A percentile compares a stretch with the other conserved stretches of the same genome.
Evolutionary conservation across 2,113 vertebrate genomes (phyloP).

Genomic region (Geococcyx californianus): DNA sequence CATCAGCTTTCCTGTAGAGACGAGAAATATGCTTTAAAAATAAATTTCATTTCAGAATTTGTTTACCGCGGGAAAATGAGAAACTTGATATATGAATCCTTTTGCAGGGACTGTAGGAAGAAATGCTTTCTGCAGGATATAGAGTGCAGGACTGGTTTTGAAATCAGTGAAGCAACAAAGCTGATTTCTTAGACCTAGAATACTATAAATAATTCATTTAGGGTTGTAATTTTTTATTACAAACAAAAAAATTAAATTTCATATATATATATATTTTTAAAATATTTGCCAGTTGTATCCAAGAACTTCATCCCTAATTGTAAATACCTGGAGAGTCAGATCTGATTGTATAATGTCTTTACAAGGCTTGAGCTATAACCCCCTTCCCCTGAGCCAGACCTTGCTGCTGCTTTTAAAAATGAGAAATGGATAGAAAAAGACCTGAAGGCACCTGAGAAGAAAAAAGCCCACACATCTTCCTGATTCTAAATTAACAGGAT

Average conservation of each 20-base stretch:
- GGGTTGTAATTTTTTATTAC: not conserved
- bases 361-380: not conserved
- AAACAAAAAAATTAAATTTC: not conserved
- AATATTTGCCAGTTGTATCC: not conserved
- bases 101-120: not conserved
- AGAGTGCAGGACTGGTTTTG: not conserved
- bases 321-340: not conserved
- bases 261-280: not conserved
- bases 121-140: not conserved
- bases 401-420: not conserved
- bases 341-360: not conserved
- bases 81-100: not conserved
- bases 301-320: not conserved
- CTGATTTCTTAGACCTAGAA: not conserved
- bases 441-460: not conserved
- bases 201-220: constrained; percentile 35
- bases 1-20: not conserved
- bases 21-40: constrained; percentile 19
- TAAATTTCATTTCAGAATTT: constrained; percentile 2
- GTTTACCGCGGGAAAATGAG: constrained; percentile 14
- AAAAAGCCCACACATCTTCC: too few species aligned
- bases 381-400: not conserved
- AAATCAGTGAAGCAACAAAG: not conserved
- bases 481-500: not conserved
- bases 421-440: not conserved